Conservation (phyloP, 2,888 invertebrate species). For the Chrysina gloriosa region DNA sequence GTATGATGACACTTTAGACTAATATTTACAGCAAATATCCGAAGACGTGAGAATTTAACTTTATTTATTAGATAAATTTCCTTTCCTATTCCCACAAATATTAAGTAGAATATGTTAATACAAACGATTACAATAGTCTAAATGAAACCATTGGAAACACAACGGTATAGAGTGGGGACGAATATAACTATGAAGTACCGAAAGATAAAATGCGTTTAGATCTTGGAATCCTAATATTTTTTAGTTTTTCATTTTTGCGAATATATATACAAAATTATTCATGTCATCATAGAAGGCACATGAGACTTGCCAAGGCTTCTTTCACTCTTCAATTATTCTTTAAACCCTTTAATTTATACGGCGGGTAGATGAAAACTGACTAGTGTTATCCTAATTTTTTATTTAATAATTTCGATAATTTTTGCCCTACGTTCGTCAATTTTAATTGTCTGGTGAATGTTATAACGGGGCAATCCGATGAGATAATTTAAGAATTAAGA, state of each 20-base stretch:
- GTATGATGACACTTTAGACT: constrained; percentile 24
- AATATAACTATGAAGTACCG: too few relatives aligned
- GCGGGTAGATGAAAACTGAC: constrained; percentile 26
- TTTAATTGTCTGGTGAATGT: constrained; percentile 27
- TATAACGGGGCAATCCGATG: neutral
- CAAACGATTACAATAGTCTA: too few relatives aligned
- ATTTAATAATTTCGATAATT: neutral
- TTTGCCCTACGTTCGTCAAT: constrained; percentile 7
- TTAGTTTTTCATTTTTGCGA: neutral
- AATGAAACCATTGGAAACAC: too few relatives aligned
- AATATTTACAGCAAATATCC: neutral
- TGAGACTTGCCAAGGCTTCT: constrained; percentile 26
- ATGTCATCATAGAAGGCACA: constrained; percentile 36
- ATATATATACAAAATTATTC: neutral
- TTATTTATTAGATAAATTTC: neutral
- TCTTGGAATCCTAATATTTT: neutral
- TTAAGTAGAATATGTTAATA: too few relatives aligned
- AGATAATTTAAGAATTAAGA: neutral
- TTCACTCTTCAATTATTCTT: constrained; percentile 10
- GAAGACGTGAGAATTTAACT: neutral
- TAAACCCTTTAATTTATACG: constrained; percentile 24
- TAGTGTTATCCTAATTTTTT: constrained; percentile 25
- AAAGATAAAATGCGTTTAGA: neutral
- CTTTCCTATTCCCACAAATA: neutral
- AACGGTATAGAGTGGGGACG: too few relatives aligned